phyloP scores from a whole-genome alignment of 2,888 invertebrate species.

The Cephus nigrinus region DNA sequence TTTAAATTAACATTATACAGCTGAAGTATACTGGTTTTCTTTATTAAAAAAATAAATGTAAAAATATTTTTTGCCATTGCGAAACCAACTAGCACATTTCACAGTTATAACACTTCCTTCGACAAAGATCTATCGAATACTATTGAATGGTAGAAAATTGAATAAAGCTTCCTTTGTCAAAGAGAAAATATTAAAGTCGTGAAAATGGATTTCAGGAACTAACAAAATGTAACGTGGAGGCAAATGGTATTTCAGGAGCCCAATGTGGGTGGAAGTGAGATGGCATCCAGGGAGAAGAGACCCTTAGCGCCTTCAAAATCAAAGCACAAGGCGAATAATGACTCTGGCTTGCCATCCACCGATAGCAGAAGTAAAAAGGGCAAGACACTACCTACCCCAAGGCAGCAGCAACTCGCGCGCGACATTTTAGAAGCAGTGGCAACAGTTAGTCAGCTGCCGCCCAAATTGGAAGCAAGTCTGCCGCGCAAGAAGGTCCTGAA shows the following conservation, averaged over 20 bases:
- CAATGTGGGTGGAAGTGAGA: constrained; percentile 67
- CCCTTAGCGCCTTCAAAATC: constrained; percentile 65
- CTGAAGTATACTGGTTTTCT: neutral
- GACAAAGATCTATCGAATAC: neutral
- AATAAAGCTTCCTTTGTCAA: neutral
- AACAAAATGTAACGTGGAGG: neutral
- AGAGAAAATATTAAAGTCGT: neutral
- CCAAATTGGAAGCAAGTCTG: constrained; percentile 56
- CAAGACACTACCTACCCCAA: constrained; percentile 45
- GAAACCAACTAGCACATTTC: neutral
- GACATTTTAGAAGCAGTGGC: constrained; percentile 61
- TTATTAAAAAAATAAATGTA: neutral
- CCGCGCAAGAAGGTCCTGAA: constrained; percentile 60
- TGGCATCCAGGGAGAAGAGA: constrained; percentile 67
- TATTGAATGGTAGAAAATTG: neutral
- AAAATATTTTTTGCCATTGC: neutral
- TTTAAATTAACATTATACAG: neutral
- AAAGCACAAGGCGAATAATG: constrained; percentile 63
- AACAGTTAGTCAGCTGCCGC: constrained; percentile 58
- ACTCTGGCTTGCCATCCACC: constrained; percentile 50
- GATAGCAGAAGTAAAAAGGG: constrained; percentile 52
- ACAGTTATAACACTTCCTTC: neutral
- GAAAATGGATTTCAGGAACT: neutral
- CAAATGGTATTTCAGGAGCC: constrained; percentile 51
- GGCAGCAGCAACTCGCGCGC: constrained; percentile 43